Evolutionary conservation across 2,113 vertebrate genomes (phyloP).

Genomic region (Glaucidium brasilianum): DNA sequence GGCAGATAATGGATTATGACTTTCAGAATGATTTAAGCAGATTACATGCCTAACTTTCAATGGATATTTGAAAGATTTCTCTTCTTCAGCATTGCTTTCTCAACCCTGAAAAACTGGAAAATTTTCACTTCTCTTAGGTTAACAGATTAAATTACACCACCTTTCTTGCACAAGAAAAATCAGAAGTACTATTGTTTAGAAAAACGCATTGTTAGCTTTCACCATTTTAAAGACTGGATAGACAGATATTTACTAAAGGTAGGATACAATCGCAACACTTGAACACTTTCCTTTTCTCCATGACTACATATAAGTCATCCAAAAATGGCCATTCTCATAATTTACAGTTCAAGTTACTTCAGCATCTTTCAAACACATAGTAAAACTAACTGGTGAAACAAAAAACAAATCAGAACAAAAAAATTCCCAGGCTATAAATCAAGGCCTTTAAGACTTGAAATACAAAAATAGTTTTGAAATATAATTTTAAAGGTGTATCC

Average conservation of each 20-base stretch:
- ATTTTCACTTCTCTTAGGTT: not conserved
- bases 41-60: not conserved
- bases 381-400: not conserved
- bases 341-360: not conserved
- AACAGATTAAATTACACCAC: not conserved
- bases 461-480: not conserved
- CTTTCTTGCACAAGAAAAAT: not conserved
- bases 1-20: not conserved
- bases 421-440: not conserved
- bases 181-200: not conserved
- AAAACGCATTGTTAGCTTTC: not conserved
- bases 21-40: constrained; percentile 19
- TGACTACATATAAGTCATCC: not conserved
- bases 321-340: not conserved
- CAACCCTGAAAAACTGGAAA: not conserved
- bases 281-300: not conserved
- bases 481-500: not conserved
- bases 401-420: not conserved
- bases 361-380: not conserved
- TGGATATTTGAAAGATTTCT: not conserved
- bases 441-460: not conserved
- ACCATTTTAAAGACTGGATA: not conserved
- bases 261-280: not conserved
- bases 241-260: not conserved
- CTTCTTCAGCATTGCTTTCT: not conserved